Base-by-base conservation (phyloP, 2,888 invertebrate species). In the Apodemia zela region DNA sequence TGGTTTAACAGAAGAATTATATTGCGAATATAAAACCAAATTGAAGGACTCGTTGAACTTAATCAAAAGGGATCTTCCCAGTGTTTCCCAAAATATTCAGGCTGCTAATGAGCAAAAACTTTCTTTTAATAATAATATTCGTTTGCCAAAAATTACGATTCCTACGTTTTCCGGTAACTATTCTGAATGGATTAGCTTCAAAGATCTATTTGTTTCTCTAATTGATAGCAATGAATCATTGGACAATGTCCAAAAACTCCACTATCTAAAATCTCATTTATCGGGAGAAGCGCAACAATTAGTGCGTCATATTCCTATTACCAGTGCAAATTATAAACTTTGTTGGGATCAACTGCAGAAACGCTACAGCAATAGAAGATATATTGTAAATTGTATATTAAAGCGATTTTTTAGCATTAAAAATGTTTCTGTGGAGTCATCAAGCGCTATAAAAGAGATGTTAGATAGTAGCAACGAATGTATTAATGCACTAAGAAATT, bases 311-410 rank as follows among this genome's bases (percentile, higher is more conserved):
- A 60, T 63, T 15, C 57, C 66, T 4, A 60, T 66, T 7, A 64
- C 63, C 18, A 38, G 62, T n/a, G 66, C 58, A 3, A 74, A 68
- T 61, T 73, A 74, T 63, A 58, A n/a, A 3, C 21, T 21, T n/a
- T 65, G 67, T 38, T 74, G 72, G 73, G 25, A 59, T 17, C 0
- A 57, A 29, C 15, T 57, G 8, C 57, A 57, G 15, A 57, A 57
- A 57, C 60, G 70, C 17, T 73, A 72, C 25, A 65, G 69, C 54
- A 73, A 74, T 59, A 73, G 70, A 64, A 60, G 60, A 33, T 73
- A 68, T 58, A 13, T 71, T 0, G 63, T 65, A 5, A 67, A 71
- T 61, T 62, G 51, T 10, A 69, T 74, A 10, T 15, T 72, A 2
- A 64, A 70, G 60, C 68, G 62, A 2, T 63, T 71, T 0, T 29